Percentiles rank a stretch among this genome's conserved stretches.
phyloP scores from a whole-genome alignment of 2,113 vertebrate species.

The Aviceda subcristata region DNA sequence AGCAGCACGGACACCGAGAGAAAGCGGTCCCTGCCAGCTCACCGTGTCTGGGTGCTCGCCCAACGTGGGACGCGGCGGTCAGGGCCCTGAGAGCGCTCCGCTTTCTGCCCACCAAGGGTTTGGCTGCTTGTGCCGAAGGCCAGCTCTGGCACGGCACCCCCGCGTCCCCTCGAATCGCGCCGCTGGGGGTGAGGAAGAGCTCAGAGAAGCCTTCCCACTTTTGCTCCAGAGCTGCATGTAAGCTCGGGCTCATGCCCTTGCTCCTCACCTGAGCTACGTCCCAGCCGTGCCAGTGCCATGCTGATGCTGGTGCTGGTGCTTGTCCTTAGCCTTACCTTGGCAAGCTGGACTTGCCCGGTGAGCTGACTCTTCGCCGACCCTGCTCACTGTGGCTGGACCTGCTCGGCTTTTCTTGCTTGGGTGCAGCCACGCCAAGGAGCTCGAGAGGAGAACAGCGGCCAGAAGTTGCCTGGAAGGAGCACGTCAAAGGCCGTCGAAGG shows the following conservation, averaged over 20 bases:
- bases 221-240: not conserved
- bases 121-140: not conserved
- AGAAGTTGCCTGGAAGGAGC: not conserved
- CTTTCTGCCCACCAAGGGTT: too few species aligned
- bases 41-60: not conserved
- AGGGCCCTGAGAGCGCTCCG: not conserved
- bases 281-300: not conserved
- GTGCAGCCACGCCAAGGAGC: not conserved
- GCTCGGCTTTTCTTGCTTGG: not conserved
- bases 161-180: not conserved
- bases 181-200: not conserved
- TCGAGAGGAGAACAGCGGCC: not conserved
- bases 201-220: not conserved
- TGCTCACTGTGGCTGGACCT: not conserved
- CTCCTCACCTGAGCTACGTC: not conserved
- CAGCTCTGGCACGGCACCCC: not conserved
- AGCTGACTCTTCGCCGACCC: not conserved
- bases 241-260: not conserved
- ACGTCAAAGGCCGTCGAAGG: not conserved
- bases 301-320: not conserved
- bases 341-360: not conserved
- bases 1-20: not conserved
- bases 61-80: not conserved
- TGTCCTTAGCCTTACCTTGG: not conserved
- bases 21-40: not conserved